Conservation (phyloP, 2,113 vertebrate genomes). For the Dasypus novemcinctus region DNA sequence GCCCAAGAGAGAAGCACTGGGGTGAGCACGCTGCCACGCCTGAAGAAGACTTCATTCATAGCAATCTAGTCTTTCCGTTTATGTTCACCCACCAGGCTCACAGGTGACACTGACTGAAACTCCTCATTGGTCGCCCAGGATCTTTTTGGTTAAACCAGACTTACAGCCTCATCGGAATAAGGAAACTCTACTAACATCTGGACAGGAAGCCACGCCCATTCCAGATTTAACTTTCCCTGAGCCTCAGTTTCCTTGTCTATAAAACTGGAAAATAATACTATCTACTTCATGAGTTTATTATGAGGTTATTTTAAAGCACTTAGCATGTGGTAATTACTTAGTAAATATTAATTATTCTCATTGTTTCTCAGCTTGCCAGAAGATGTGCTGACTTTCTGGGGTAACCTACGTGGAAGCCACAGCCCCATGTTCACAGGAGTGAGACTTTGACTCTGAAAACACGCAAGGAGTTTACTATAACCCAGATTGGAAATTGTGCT, state of each 20-base stretch:
- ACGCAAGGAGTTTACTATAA: neutral
- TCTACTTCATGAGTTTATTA: neutral
- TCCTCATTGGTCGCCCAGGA: neutral
- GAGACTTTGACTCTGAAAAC: neutral
- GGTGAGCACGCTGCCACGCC: accelerated
- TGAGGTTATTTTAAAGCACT: neutral
- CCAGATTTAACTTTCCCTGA: neutral
- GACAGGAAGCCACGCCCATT: neutral
- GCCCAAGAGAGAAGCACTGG: accelerated
- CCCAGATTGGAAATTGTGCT: neutral
- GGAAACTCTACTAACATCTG: neutral
- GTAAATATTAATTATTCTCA: neutral
- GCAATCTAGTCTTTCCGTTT: neutral
- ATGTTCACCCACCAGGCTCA: no score
- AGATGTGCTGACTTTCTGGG: neutral
- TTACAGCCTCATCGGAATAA: neutral
- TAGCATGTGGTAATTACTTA: neutral
- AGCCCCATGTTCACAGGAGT: neutral
- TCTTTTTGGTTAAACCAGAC: neutral
- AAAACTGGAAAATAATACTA: neutral
- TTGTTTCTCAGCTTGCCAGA: neutral
- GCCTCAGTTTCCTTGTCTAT: neutral
- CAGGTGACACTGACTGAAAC: neutral
- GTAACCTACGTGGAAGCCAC: neutral
- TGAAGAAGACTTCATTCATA: neutral